Percentiles rank a stretch among this genome's conserved stretches.
Conservation (phyloP, 2,888 invertebrate genomes). For the Cynaeus angustus region DNA sequence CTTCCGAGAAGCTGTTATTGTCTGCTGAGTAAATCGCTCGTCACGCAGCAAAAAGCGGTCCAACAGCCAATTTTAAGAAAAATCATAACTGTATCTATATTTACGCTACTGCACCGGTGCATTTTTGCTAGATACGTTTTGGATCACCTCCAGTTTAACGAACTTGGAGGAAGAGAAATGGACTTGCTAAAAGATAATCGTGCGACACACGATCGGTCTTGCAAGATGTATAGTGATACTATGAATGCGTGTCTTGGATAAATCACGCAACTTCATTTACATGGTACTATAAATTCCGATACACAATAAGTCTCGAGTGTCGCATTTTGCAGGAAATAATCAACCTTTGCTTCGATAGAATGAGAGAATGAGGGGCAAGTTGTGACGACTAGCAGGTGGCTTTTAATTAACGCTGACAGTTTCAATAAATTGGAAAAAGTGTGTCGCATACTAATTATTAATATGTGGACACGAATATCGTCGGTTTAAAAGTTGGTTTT, state of each 20-base stretch:
- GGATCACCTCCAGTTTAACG: neutral
- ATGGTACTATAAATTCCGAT: constrained; percentile 2
- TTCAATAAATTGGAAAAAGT: no score
- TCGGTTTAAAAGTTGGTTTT: no score
- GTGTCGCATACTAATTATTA: no score
- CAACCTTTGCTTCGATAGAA: neutral
- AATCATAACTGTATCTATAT: no score
- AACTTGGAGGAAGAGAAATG: constrained; percentile 9
- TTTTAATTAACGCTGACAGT: neutral
- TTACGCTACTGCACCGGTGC: no score
- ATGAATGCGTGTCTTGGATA: constrained; percentile 17
- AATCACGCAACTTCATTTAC: constrained; percentile 12
- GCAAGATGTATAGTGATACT: constrained; percentile 8
- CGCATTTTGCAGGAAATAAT: neutral
- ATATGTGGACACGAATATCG: no score
- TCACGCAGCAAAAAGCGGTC: no score
- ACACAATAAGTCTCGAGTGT: constrained; percentile 12
- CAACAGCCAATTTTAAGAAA: no score
- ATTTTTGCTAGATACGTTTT: no score
- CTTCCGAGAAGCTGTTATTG: no score
- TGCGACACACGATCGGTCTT: constrained; percentile 10
- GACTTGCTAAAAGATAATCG: constrained; percentile 6
- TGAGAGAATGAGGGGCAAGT: neutral
- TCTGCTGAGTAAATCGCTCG: no score
- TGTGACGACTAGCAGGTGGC: neutral